phyloP scores from a whole-genome alignment of 2,113 vertebrate genomes.

The Salvelinus alpinus region DNA sequence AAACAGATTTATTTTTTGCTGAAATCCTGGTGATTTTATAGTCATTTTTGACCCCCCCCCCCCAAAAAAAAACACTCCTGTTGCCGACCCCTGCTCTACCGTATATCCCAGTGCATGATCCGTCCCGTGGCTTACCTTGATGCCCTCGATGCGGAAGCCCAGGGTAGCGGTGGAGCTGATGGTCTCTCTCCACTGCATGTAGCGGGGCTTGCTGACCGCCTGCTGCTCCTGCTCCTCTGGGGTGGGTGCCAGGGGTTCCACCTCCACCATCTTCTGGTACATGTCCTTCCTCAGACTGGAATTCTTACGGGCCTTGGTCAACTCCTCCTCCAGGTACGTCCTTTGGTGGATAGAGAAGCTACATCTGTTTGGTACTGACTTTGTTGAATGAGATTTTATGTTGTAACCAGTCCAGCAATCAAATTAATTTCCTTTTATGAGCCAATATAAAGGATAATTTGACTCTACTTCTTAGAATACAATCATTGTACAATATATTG shows the following conservation, averaged over 20 bases:
- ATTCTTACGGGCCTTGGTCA: slow-evolving; percentile 94
- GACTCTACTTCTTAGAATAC: too few relatives aligned
- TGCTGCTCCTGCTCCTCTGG: slow-evolving; percentile 81
- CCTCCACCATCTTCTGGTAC: slow-evolving; percentile 97
- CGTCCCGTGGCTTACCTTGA: slow-evolving; percentile 81
- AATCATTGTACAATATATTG: too few relatives aligned
- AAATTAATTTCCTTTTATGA: too few relatives aligned
- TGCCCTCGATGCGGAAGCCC: slow-evolving; percentile 96
- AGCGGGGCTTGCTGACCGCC: slow-evolving; percentile 93
- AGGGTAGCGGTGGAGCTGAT: slow-evolving; percentile 94
- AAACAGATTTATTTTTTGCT: too few relatives aligned
- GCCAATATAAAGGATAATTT: too few relatives aligned
- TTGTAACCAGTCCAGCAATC: too few relatives aligned
- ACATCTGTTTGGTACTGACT: neutral
- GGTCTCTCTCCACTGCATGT: slow-evolving; percentile 99
- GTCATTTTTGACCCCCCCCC: slow-evolving; percentile 73
- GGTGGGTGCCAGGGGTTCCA: slow-evolving; percentile 86
- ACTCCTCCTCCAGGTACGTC: slow-evolving; percentile 94
- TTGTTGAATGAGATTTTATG: too few relatives aligned
- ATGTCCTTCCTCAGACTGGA: slow-evolving; percentile 94
- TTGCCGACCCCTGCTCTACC: neutral
- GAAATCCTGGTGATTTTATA: too few relatives aligned
- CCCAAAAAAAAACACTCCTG: neutral
- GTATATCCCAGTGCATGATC: too few relatives aligned
- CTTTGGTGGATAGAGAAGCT: slow-evolving; percentile 57